Percentiles rank a stretch among this genome's conserved stretches.
Evolutionary conservation across 2,113 vertebrate species (phyloP).

Genomic region (Vicugna pacos): DNA sequence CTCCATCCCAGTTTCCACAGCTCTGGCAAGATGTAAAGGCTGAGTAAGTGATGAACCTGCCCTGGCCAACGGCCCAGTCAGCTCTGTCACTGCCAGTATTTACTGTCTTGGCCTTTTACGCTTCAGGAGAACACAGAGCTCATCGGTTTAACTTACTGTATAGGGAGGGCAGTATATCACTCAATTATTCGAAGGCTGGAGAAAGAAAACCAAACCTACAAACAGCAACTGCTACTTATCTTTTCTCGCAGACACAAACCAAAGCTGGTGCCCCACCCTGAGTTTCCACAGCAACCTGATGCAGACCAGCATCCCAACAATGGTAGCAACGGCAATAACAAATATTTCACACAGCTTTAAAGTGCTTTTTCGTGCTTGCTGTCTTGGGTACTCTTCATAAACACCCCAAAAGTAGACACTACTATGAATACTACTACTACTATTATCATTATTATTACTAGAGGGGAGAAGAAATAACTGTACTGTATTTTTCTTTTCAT

Average conservation of each 20-base stretch:
- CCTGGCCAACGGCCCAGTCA: conserved; percentile 29
- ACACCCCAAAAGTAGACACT: neutral
- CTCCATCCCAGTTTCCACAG: conserved; percentile 40
- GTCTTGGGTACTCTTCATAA: neutral
- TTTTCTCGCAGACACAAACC: neutral
- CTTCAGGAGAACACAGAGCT: conserved; percentile 37
- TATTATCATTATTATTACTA: too few species aligned
- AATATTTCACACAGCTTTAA: conserved; percentile 13
- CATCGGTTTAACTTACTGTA: conserved; percentile 45
- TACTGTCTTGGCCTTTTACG: conserved; percentile 53
- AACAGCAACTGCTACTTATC: neutral
- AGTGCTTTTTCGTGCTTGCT: neutral
- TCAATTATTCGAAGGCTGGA: conserved; percentile 22
- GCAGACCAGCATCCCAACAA: neutral
- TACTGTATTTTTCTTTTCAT: too few species aligned
- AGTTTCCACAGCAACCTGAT: neutral
- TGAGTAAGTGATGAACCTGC: conserved; percentile 46
- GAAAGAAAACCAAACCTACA: neutral
- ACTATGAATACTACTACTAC: too few species aligned
- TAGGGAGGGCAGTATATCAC: neutral
- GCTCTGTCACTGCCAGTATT: conserved; percentile 56
- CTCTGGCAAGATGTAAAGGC: conserved; percentile 13
- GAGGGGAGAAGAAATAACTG: too few species aligned
- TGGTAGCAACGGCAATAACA: neutral
- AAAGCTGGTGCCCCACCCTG: neutral